Evolutionary conservation across 2,888 invertebrate genomes (phyloP), one percentile per base, ranked within the genome.

Genomic region (Pomacea canaliculata): DNA sequence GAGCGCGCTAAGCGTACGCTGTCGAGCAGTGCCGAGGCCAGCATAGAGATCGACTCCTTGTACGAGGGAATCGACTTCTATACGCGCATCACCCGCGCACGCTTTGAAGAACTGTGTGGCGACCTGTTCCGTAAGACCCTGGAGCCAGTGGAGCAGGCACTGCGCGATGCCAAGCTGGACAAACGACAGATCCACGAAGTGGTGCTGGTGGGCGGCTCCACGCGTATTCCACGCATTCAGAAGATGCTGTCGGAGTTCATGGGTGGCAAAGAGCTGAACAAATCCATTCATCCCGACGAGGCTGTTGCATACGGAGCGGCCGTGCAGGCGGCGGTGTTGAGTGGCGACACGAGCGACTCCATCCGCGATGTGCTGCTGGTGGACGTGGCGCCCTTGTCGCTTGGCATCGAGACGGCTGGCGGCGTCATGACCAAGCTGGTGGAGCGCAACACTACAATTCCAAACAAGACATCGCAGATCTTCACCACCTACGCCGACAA

Each of bases 201-300:
- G 95, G 97, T 92, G 77, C 86, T 92, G 72, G 92, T 92, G 72
- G 97, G 97, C 83, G 97, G 97, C 73, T 97, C 97, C 68, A 98
- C 98, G 60, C 95, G 98, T 91, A 98, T 98, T 88, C 98, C 98
- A 72, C 97, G 97, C 92, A 96, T 98, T 83, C 98, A 98, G 92
- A 97, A 97, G 90, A 93, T 98, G 80, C 93, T 98, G 79, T 97
- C 97, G 70, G 86, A 86, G 27, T 88, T 84, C 77, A 83, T 85
- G 83, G 80, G 80, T 71, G 94, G 93, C 13, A 97, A 97, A 92
- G 97, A 97, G 92, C 93, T 98, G 82, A 98, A 98, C 94, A 97
- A 97, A 91, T 96, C 94, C 51, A 98, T 98, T 92, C 97, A 98
- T 91, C 98, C 98, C 19, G 97, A 98, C 91, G 97, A 98, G 92